Conservation (phyloP, 2,113 vertebrate genomes). For the Semicossyphus pulcher region DNA sequence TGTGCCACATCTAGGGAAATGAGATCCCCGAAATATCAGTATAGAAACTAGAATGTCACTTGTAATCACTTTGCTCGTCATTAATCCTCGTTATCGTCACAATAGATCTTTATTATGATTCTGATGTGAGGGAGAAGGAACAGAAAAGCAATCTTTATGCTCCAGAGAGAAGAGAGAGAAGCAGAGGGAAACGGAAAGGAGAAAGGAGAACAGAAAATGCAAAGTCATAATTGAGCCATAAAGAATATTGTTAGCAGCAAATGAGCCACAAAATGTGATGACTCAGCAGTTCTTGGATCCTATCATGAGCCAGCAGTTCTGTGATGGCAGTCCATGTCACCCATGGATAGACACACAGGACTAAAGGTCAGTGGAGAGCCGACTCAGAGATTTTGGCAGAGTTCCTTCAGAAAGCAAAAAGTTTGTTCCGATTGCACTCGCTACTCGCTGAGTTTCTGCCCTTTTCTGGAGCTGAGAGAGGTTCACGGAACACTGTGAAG, state of each 20-base stretch:
- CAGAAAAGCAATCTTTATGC: conserved; percentile 24
- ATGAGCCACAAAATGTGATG: conserved; percentile 65
- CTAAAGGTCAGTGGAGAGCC: conserved; percentile 55
- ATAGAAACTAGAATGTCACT: conserved; percentile 8
- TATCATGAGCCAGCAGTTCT: conserved; percentile 56
- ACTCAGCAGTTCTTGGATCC: conserved; percentile 58
- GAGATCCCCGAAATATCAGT: conserved; percentile 2
- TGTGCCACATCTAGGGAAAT: conserved; percentile 39
- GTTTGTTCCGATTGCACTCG: neutral
- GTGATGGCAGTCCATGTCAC: conserved; percentile 44
- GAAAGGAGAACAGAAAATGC: conserved; percentile 53
- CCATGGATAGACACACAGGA: conserved; percentile 42
- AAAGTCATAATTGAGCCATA: conserved; percentile 69
- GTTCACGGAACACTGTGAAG: no score
- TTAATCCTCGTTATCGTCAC: conserved; percentile 50
- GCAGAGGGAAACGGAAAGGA: neutral
- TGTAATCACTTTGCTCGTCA: neutral
- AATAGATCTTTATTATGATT: conserved; percentile 35
- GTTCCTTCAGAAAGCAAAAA: conserved; percentile 15
- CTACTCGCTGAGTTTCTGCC: neutral
- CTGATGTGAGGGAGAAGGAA: conserved; percentile 5
- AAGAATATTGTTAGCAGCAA: conserved; percentile 68
- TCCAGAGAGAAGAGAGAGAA: conserved; percentile 15
- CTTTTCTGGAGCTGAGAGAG: neutral
- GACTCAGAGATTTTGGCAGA: neutral